Evolutionary conservation across 2,797 vertebrate species (phyloP), one percentile per base, ranked within the genome.

Genomic region (Peromyscus attwateri): DNA sequence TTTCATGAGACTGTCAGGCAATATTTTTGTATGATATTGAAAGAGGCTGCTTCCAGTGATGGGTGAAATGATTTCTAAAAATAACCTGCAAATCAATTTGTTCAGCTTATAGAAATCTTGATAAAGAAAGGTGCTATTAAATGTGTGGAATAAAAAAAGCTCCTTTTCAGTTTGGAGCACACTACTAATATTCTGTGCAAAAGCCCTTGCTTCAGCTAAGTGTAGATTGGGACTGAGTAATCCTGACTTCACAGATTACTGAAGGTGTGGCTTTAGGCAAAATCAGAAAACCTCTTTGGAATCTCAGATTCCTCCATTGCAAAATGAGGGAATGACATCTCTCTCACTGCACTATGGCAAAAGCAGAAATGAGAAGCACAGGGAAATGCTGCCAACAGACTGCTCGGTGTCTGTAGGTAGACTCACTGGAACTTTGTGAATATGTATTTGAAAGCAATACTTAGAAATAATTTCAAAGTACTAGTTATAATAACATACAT

Each of bases 121-220:
- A 94, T 91, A 89, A 96, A 95, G 68, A 92, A 95, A 96, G 96
- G 94, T 93, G 60, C 37, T 92, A 75, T 97, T 92, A 89, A 96
- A 96, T 85, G 66, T 76, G 66, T 40, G 96, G 91, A 97, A 92
- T 85, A 87, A 88, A 73, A 91, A 46, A 23, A 46, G 17, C 37
- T 81, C n/a, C 76, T 37, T 77, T 91, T 96, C 60, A 60, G 27
- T 52, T 43, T 64, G 66, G 16, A 73, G 34, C 25, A 75, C 66
- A 55, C 23, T 75, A 71, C 92, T 23, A 68, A 91, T 7, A 64
- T 2, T 87, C 14, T 23, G 11, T 81, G 52, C 55, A 62, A 92
- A 25, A n/a, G 46, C 8, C 37, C 34, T 79, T 31, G 75, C 55
- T 73, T 88, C 43, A 88, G 23, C 70, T 55, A 5, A 87, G 29